Evolutionary conservation across 2,113 vertebrate genomes (phyloP).

Genomic region (Psephotus haematonotus): DNA sequence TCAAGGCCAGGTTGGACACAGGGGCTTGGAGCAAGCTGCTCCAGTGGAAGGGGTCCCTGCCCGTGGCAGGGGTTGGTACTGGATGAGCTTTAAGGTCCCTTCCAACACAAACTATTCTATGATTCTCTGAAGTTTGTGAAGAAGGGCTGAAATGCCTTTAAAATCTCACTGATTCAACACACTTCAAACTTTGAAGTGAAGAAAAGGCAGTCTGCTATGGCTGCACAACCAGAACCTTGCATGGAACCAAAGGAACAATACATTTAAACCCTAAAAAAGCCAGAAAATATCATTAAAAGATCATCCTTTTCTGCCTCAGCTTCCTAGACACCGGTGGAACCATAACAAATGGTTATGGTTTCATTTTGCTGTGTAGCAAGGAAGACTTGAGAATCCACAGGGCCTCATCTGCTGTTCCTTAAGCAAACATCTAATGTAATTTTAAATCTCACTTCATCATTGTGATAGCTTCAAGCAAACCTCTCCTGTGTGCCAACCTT

Average conservation of each 20-base stretch:
- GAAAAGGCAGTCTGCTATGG: neutral
- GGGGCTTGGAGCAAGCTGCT: neutral
- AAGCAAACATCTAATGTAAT: conserved; percentile 76
- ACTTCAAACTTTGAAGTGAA: neutral
- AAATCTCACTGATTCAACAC: neutral
- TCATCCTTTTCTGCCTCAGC: conserved; percentile 49
- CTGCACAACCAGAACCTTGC: conserved; percentile 46
- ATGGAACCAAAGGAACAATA: conserved; percentile 19
- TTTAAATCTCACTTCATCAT: conserved; percentile 76
- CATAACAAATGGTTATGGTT: conserved; percentile 66
- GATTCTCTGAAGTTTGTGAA: neutral
- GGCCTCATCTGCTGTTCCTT: conserved; percentile 75
- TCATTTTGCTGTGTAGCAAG: conserved; percentile 64
- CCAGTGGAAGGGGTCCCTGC: neutral
- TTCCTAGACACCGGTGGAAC: conserved; percentile 32
- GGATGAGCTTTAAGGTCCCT: neutral
- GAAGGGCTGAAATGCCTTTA: neutral
- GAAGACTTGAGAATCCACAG: conserved; percentile 72
- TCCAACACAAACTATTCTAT: neutral
- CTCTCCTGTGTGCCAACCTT: neutral
- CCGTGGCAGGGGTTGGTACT: neutral
- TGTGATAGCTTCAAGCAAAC: conserved; percentile 46
- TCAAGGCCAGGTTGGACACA: neutral
- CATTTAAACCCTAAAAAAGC: conserved; percentile 43
- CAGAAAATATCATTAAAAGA: conserved; percentile 64